phyloP scores from a whole-genome alignment of 1,140 invertebrate species.

The Phthorimaea operculella region DNA sequence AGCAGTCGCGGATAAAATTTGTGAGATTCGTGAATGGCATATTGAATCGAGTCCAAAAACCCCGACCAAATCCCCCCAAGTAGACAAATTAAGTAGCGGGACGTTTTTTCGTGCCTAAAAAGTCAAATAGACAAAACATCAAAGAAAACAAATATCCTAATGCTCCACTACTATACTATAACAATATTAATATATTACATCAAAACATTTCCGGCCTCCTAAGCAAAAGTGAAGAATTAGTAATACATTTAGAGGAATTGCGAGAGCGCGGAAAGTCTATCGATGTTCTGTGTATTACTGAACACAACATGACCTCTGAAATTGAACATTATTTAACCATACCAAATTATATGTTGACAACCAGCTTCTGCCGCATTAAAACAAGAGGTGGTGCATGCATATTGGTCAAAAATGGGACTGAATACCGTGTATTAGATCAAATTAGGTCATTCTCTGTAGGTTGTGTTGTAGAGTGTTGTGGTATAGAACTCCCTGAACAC shows the following conservation, averaged over 20 bases:
- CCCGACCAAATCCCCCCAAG: too few species aligned
- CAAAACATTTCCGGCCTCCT: slow-evolving; percentile 10
- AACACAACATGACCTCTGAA: slow-evolving; percentile 6
- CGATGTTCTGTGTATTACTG: slow-evolving; percentile 9
- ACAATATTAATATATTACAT: slow-evolving; percentile 5
- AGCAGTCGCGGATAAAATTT: too few species aligned
- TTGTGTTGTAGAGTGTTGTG: too few species aligned
- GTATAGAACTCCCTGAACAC: background rate
- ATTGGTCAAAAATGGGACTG: slow-evolving; percentile 1
- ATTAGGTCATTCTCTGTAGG: background rate
- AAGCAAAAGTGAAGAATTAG: background rate
- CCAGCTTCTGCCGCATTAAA: background rate
- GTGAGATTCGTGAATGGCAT: too few species aligned
- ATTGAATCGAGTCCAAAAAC: too few species aligned
- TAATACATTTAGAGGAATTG: slow-evolving; percentile 1
- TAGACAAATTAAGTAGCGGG: too few species aligned
- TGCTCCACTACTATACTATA: too few species aligned
- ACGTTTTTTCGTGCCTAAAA: too few species aligned
- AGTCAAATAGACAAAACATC: too few species aligned
- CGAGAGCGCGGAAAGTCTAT: background rate
- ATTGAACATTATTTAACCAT: background rate
- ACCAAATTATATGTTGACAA: background rate
- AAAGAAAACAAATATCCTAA: too few species aligned
- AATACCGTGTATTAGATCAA: slow-evolving; percentile 1
- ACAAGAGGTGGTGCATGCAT: slow-evolving; percentile 9